Evolutionary conservation across 2,113 vertebrate genomes (phyloP).

Genomic region (Phalacrocorax brasilianus): DNA sequence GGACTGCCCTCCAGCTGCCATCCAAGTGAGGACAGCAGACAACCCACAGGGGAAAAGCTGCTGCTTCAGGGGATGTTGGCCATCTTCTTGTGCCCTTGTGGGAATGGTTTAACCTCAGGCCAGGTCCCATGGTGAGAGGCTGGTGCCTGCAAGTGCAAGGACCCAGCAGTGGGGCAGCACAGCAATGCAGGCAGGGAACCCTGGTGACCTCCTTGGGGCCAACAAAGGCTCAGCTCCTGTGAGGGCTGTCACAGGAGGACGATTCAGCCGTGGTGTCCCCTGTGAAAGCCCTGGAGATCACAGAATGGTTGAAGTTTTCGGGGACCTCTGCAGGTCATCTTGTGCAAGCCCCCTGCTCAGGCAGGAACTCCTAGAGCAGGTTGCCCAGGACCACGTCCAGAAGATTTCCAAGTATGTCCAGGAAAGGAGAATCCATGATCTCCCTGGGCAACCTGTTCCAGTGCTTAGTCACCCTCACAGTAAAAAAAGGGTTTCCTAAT

Average conservation of each 20-base stretch:
- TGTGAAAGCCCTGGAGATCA: neutral
- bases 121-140: neutral
- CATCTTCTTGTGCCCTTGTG: neutral
- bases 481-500: neutral
- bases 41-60: neutral
- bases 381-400: neutral
- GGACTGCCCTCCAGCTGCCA: neutral
- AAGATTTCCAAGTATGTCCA: neutral
- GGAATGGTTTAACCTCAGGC: neutral
- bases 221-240: neutral
- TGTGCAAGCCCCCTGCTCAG: neutral
- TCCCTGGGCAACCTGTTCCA: neutral
- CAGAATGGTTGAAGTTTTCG: neutral
- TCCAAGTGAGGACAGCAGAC: accelerated
- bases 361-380: neutral
- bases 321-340: neutral
- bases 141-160: accelerated
- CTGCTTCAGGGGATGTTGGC: neutral
- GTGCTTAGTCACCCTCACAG: neutral
- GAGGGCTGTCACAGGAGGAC: neutral
- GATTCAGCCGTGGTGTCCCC: accelerated
- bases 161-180: accelerated
- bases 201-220: neutral
- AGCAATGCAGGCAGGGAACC: neutral
- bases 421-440: neutral